phyloP scores from a whole-genome alignment of 2,797 vertebrate species.

The Podarcis siculus region DNA sequence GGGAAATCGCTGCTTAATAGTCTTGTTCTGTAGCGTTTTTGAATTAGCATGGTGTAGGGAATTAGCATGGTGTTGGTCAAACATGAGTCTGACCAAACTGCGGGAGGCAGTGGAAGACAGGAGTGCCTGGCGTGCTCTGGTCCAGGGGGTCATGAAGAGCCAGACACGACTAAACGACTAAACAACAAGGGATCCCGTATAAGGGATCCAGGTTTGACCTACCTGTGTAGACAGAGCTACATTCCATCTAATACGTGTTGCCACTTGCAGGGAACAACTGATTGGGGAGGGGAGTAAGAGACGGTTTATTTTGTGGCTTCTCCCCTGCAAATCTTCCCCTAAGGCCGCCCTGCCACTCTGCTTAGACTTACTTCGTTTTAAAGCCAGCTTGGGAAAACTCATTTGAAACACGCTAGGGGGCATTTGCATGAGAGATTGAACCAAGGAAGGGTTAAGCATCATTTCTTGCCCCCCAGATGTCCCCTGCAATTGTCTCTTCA shows the following conservation, averaged over 20 bases:
- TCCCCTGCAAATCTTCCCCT: background rate
- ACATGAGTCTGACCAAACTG: no score
- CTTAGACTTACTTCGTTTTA: background rate
- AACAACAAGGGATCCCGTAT: no score
- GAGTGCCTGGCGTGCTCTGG: no score
- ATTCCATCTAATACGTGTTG: background rate
- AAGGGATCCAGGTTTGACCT: background rate
- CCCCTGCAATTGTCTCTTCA: background rate
- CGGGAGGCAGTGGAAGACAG: no score
- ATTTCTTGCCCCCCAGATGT: background rate
- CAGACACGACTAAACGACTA: no score
- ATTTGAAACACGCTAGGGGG: background rate
- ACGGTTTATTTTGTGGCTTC: background rate
- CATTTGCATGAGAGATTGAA: background rate
- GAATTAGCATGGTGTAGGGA: background rate
- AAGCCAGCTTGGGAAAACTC: background rate
- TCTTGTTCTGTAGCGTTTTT: background rate
- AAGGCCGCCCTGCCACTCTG: background rate
- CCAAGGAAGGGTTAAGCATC: background rate
- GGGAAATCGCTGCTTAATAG: background rate
- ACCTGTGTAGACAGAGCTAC: background rate
- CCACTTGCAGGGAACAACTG: background rate
- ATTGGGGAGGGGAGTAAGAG: no score
- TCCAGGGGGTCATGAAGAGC: no score
- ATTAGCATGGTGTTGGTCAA: no score